phyloP scores from a whole-genome alignment of 2,113 vertebrate genomes.

The Pterocles orientalis region DNA sequence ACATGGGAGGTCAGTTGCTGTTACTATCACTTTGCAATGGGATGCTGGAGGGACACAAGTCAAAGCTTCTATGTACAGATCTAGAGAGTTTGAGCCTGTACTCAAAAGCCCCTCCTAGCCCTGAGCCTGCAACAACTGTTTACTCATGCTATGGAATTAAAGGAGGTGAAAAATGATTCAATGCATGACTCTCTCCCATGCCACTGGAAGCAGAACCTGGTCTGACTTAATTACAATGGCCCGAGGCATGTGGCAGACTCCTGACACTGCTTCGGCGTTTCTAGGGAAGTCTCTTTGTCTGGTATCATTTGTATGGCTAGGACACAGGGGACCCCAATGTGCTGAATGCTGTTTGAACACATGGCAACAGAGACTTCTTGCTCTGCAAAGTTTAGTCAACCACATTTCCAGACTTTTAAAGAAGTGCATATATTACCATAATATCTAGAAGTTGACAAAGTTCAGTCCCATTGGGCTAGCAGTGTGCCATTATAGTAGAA shows the following conservation, averaged over 20 bases:
- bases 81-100: background rate
- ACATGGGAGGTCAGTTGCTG: background rate
- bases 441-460: background rate
- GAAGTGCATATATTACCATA: constrained; percentile 18
- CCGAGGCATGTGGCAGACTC: background rate
- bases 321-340: background rate
- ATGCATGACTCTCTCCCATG: background rate
- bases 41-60: background rate
- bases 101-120: background rate
- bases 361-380: background rate
- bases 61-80: background rate
- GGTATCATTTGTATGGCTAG: background rate
- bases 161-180: background rate
- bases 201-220: background rate
- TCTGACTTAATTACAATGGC: background rate
- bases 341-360: background rate
- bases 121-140: background rate
- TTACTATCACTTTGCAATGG: background rate
- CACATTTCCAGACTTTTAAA: background rate
- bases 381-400: background rate
- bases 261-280: constrained; percentile 10
- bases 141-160: background rate
- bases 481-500: background rate
- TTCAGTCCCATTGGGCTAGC: background rate
- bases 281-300: constrained; percentile 2